These are phyloP conservation scores for Rosalia funebris DNA, from an alignment of 2,888 invertebrate species.

Conservation along the genomic window DNA sequence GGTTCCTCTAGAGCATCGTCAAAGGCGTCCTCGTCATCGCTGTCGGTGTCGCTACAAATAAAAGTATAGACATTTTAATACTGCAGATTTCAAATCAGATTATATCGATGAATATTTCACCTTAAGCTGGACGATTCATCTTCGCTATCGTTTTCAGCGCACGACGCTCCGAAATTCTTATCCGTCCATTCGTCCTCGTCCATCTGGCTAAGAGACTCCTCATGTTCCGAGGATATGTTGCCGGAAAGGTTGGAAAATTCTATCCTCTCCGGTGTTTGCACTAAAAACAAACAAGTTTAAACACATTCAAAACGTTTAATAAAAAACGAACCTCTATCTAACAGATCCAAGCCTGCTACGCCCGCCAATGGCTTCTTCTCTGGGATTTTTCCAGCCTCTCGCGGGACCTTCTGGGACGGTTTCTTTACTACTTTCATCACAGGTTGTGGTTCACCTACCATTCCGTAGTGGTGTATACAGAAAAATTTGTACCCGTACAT, in stretches of 20 bases:
- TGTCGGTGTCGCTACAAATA: conserved; percentile 68
- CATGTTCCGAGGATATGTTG: conserved; percentile 69
- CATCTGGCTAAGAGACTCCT: conserved; percentile 78
- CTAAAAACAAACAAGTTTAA: conserved; percentile 48
- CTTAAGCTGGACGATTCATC: conserved; percentile 72
- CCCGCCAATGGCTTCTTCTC: conserved; percentile 65
- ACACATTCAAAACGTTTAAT: neutral
- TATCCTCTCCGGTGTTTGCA: conserved; percentile 80
- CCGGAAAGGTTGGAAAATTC: conserved; percentile 80
- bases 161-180: conserved; percentile 86
- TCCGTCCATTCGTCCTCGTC: conserved; percentile 97
- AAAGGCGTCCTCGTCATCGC: conserved; percentile 73
- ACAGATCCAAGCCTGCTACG: conserved; percentile 65
- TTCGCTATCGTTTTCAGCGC: conserved; percentile 69
- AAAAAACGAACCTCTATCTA: conserved; percentile 52
- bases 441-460: conserved; percentile 67
- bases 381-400: conserved; percentile 60
- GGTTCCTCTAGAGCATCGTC: conserved; percentile 76
- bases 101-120: too few species aligned
- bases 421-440: conserved; percentile 52
- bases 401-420: conserved; percentile 45
- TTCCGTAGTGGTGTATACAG: conserved; percentile 79
- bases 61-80: neutral
- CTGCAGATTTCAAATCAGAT: too few species aligned
- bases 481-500: conserved; percentile 77